Conservation (phyloP, 2,113 vertebrate species). For the Romanogobio albipinnatus region DNA sequence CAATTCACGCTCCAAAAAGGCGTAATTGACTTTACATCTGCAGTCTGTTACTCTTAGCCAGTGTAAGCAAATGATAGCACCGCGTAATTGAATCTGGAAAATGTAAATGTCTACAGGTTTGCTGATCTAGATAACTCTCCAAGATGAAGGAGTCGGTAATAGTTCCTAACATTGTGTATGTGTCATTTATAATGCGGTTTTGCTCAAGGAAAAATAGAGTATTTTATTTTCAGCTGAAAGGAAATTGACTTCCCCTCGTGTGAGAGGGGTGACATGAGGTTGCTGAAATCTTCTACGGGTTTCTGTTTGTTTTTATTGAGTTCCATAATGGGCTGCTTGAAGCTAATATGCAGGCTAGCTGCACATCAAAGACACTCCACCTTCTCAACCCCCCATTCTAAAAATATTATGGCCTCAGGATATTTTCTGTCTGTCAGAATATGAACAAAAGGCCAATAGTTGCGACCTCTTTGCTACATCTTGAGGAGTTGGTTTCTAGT, state of each 20-base stretch:
- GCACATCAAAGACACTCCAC: constrained; percentile 58
- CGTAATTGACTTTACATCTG: constrained; percentile 70
- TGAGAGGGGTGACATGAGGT: constrained; percentile 51
- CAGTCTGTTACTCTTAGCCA: constrained; percentile 63
- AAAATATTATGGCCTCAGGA: constrained; percentile 60
- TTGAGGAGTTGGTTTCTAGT: constrained; percentile 54
- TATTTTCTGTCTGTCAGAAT: constrained; percentile 61
- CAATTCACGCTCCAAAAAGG: constrained; percentile 60
- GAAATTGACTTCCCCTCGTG: constrained; percentile 67
- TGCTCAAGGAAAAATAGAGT: constrained; percentile 41
- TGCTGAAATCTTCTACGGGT: constrained; percentile 59
- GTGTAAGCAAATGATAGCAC: constrained; percentile 64
- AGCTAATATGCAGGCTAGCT: constrained; percentile 50
- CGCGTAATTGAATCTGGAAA: constrained; percentile 66
- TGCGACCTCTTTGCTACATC: not conserved
- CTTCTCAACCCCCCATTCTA: constrained; percentile 35
- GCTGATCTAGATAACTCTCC: constrained; percentile 58
- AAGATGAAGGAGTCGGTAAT: constrained; percentile 66
- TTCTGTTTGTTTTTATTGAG: constrained; percentile 70
- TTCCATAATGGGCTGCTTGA: constrained; percentile 63
- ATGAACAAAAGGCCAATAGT: constrained; percentile 48
- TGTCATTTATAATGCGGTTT: constrained; percentile 60
- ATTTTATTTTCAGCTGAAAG: constrained; percentile 68
- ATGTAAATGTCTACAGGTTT: constrained; percentile 62
- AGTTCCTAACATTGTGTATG: constrained; percentile 62